phyloP scores from a whole-genome alignment of 2,888 invertebrate species.

The Artemia sinica region DNA sequence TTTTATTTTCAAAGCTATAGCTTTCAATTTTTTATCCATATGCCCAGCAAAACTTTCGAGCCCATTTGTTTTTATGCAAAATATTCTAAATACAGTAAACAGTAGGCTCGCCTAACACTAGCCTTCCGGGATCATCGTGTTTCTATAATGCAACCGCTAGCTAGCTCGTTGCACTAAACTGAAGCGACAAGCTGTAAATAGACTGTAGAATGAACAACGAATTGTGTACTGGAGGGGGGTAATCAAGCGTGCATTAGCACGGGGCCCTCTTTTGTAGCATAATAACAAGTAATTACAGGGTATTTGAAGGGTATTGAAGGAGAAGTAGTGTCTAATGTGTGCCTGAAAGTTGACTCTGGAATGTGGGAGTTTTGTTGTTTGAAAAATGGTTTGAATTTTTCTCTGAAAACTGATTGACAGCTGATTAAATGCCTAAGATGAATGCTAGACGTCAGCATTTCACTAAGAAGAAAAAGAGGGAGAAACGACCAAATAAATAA shows the following conservation, averaged over 20 bases:
- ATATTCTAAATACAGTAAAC: too few relatives aligned
- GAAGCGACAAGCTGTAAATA: background rate
- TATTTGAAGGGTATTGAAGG: conserved; percentile 4
- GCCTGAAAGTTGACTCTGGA: conserved; percentile 10
- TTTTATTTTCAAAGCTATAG: too few relatives aligned
- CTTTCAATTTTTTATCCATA: too few relatives aligned
- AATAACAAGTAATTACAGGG: conserved; percentile 6
- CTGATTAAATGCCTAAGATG: background rate
- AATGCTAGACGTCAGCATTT: too few relatives aligned
- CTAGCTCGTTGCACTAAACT: too few relatives aligned
- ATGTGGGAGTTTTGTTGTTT: conserved; percentile 7
- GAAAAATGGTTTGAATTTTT: conserved; percentile 11
- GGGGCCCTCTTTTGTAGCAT: conserved; percentile 10
- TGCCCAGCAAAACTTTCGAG: too few relatives aligned
- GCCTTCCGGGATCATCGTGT: too few relatives aligned
- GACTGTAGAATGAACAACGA: conserved; percentile 12
- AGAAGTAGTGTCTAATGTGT: background rate
- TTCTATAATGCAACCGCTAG: too few relatives aligned
- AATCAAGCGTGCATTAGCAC: conserved; percentile 9
- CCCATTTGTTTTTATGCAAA: too few relatives aligned
- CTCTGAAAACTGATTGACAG: conserved; percentile 1
- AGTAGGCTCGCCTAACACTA: too few relatives aligned
- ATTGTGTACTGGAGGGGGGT: conserved; percentile 6
- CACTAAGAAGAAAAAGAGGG: too few relatives aligned
- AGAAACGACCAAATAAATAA: too few relatives aligned